phyloP scores from a whole-genome alignment of 2,888 invertebrate genomes.

The Meta bourneti region DNA sequence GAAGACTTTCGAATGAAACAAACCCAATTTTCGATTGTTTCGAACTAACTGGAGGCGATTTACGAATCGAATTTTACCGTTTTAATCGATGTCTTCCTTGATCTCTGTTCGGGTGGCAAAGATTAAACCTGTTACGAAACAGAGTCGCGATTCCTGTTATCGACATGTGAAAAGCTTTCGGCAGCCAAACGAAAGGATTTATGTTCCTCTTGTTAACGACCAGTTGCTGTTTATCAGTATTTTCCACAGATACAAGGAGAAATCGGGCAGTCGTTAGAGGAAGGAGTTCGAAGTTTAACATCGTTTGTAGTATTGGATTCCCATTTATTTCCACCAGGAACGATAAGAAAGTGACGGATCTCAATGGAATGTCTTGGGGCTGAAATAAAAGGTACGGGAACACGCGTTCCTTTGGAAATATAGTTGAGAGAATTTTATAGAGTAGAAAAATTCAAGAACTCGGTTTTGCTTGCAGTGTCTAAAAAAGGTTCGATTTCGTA shows the following conservation, averaged over 20 bases:
- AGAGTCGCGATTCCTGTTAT: conserved; percentile 39
- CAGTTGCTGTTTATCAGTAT: conserved; percentile 36
- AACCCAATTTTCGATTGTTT: background rate
- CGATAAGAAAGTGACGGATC: conserved; percentile 35
- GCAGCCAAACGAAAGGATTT: conserved; percentile 38
- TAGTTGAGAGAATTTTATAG: too few species aligned
- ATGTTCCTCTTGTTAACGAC: conserved; percentile 44
- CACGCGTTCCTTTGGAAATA: too few species aligned
- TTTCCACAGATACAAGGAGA: conserved; percentile 2
- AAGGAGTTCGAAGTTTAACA: conserved; percentile 22
- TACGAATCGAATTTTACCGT: background rate
- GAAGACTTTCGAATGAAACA: background rate
- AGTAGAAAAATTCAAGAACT: too few species aligned
- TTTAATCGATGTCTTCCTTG: background rate
- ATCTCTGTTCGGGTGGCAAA: too few species aligned
- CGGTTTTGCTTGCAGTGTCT: too few species aligned
- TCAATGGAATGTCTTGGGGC: background rate
- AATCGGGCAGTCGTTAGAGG: conserved; percentile 17
- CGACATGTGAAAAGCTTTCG: conserved; percentile 41
- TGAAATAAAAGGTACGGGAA: too few species aligned
- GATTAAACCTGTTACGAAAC: background rate
- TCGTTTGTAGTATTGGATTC: conserved; percentile 42
- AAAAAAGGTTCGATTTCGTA: too few species aligned
- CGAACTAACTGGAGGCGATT: background rate
- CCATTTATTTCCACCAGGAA: conserved; percentile 1